phyloP scores from a whole-genome alignment of 2,113 vertebrate genomes.

The Globicephala melas region DNA sequence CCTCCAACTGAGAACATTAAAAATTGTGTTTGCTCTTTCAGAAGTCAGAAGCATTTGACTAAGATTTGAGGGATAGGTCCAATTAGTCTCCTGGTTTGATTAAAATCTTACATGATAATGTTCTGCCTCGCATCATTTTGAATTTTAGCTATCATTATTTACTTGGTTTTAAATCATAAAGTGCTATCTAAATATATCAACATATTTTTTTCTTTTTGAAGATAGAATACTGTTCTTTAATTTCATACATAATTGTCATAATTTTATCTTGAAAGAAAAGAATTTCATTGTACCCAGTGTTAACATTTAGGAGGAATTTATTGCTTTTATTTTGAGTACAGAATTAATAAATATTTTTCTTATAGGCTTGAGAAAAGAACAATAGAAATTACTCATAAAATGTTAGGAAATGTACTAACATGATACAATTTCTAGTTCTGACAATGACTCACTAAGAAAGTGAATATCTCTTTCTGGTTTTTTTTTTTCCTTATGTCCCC shows the following conservation, averaged over 20 bases:
- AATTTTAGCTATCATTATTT: neutral
- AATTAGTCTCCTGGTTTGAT: neutral
- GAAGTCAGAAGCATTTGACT: neutral
- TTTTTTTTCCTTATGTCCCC: neutral
- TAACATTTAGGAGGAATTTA: neutral
- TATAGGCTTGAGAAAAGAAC: neutral
- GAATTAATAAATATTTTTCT: neutral
- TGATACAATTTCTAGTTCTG: neutral
- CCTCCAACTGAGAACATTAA: neutral
- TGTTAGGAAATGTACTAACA: neutral
- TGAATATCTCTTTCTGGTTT: neutral
- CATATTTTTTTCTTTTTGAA: neutral
- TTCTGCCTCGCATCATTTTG: neutral
- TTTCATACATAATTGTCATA: neutral
- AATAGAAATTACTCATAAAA: neutral
- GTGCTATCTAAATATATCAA: neutral
- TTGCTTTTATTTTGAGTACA: neutral
- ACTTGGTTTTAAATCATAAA: slow-evolving; percentile 15
- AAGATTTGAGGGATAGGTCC: neutral
- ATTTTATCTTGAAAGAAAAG: neutral
- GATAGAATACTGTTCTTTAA: neutral
- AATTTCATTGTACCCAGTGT: neutral
- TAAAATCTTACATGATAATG: neutral
- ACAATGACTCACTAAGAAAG: neutral
- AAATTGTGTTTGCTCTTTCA: neutral